phyloP scores from a whole-genome alignment of 2,888 invertebrate genomes.

The Noctua pronuba region DNA sequence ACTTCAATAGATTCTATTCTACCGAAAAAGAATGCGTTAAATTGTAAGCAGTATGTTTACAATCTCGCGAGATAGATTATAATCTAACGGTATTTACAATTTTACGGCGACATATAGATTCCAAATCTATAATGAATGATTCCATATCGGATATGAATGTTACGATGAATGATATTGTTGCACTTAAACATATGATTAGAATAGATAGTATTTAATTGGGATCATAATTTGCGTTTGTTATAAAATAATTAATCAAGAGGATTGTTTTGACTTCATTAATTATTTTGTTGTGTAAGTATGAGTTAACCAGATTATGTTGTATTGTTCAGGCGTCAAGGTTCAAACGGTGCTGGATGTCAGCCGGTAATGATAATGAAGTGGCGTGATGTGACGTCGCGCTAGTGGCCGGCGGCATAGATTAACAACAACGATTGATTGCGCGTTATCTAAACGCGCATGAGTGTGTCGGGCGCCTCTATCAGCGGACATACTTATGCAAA shows the following conservation, averaged over 20 bases:
- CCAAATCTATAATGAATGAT: background rate
- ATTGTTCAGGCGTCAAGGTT: constrained; percentile 80
- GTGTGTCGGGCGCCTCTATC: constrained; percentile 26
- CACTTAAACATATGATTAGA: background rate
- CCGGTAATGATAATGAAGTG: constrained; percentile 81
- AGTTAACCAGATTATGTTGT: constrained; percentile 62
- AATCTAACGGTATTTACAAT: too few species aligned
- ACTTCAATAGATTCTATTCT: too few species aligned
- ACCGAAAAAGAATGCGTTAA: too few species aligned
- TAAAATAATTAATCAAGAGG: constrained; percentile 6
- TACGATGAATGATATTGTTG: background rate
- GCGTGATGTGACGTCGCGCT: constrained; percentile 84
- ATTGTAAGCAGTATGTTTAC: too few species aligned
- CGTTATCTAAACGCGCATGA: constrained; percentile 53
- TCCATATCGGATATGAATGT: background rate
- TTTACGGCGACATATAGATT: too few species aligned
- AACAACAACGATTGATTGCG: constrained; percentile 44
- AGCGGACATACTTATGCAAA: constrained; percentile 43
- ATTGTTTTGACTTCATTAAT: background rate
- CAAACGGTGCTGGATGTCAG: constrained; percentile 71
- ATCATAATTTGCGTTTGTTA: background rate
- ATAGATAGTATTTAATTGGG: background rate
- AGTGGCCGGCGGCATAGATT: constrained; percentile 41
- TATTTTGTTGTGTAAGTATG: constrained; percentile 19
- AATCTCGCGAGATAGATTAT: too few species aligned